These are phyloP conservation scores for Ranitomeya variabilis DNA, from an alignment of 2,113 vertebrate species.

Conservation along the genomic window DNA sequence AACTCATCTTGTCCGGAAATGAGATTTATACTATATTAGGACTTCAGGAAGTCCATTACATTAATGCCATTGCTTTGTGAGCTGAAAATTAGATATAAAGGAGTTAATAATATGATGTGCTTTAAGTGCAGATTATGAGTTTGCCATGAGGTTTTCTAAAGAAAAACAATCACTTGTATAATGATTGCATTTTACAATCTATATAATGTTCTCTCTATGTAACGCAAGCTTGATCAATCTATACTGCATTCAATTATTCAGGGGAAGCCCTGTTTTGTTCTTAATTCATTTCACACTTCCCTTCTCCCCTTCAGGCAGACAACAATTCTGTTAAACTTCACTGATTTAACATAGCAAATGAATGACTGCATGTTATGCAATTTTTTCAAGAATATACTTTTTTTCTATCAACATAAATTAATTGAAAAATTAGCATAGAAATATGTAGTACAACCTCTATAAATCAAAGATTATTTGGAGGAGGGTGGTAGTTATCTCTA, in stretches of 20 bases:
- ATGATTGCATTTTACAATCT: neutral
- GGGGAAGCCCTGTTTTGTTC: conserved; percentile 15
- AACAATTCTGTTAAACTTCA: conserved; percentile 21
- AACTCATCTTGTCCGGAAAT: neutral
- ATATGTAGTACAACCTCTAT: too few relatives aligned
- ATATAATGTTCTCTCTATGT: neutral
- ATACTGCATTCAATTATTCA: conserved; percentile 28
- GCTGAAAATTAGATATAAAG: neutral
- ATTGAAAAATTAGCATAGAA: too few relatives aligned
- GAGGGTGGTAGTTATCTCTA: too few relatives aligned
- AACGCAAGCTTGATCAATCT: conserved; percentile 10
- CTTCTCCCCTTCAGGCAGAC: conserved; percentile 18
- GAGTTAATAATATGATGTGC: neutral
- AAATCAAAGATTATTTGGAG: too few relatives aligned
- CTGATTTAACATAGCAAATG: conserved; percentile 22
- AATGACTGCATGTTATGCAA: neutral
- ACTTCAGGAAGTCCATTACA: neutral
- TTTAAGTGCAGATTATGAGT: neutral
- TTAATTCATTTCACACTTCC: conserved; percentile 47
- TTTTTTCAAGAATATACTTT: neutral
- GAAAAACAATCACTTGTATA: neutral
- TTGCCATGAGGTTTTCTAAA: neutral
- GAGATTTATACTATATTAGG: neutral
- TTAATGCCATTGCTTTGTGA: neutral
- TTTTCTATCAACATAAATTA: too few relatives aligned